Percentiles rank a stretch among this genome's conserved stretches.
phyloP scores from a whole-genome alignment of 2,888 invertebrate genomes.

The Atethmia centrago region DNA sequence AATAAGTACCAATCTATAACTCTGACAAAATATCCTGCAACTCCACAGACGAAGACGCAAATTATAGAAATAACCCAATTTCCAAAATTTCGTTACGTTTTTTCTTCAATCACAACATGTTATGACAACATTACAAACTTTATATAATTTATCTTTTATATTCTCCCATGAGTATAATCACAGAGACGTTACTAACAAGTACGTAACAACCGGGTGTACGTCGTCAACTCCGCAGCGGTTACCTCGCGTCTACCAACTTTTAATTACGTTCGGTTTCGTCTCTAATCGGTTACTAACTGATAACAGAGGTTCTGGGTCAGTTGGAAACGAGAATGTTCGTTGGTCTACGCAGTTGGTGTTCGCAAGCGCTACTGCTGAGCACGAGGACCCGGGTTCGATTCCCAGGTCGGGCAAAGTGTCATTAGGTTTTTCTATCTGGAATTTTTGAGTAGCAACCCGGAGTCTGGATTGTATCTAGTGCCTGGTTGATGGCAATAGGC shows the following conservation, averaged over 20 bases:
- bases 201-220: conserved; percentile 4
- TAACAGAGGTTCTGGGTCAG: conserved; percentile 10
- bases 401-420: too few relatives aligned
- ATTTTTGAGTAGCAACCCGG: too few relatives aligned
- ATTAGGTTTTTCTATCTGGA: too few relatives aligned
- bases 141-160: background rate
- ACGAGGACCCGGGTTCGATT: too few relatives aligned
- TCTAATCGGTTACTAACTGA: conserved; percentile 55
- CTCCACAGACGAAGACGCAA: background rate
- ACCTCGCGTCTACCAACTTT: conserved; percentile 43
- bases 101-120: conserved; percentile 2
- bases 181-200: conserved; percentile 22
- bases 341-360: too few relatives aligned
- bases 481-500: too few relatives aligned
- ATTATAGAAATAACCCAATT: conserved; percentile 10
- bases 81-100: background rate
- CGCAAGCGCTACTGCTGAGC: too few relatives aligned
- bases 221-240: conserved; percentile 15
- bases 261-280: conserved; percentile 51
- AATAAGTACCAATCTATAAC: background rate
- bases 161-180: conserved; percentile 24
- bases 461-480: too few relatives aligned
- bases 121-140: conserved; percentile 8
- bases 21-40: background rate
- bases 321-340: background rate